Evolutionary conservation across 2,888 invertebrate genomes (phyloP).

Genomic region (Pachliopta kotzebuea): DNA sequence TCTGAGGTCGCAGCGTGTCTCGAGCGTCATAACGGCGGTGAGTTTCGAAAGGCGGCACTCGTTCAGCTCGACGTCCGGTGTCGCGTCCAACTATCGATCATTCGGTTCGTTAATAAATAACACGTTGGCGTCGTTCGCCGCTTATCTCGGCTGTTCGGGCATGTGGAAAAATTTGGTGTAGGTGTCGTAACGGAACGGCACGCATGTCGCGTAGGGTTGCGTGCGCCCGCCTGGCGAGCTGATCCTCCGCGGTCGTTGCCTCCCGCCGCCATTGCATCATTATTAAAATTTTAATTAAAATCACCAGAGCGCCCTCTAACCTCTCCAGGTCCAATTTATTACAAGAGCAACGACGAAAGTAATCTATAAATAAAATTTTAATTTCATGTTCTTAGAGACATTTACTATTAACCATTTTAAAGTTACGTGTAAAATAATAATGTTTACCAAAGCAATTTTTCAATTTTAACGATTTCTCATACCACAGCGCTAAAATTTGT

Average conservation of each 20-base stretch:
- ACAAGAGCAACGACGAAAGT: neutral
- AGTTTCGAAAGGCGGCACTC: conserved; percentile 73
- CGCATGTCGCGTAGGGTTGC: conserved; percentile 71
- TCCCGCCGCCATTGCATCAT: conserved; percentile 52
- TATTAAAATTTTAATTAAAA: conserved; percentile 70
- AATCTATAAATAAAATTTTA: neutral
- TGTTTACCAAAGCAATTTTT: too few species aligned
- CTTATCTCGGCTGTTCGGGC: conserved; percentile 77
- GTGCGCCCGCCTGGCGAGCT: conserved; percentile 60
- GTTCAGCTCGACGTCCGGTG: conserved; percentile 72
- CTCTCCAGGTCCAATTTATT: conserved; percentile 24
- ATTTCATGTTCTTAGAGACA: neutral
- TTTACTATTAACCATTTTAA: too few species aligned
- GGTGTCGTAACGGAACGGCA: conserved; percentile 78
- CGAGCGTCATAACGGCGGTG: conserved; percentile 48
- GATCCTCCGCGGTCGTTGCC: conserved; percentile 65
- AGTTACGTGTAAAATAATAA: too few species aligned
- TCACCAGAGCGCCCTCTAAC: conserved; percentile 35
- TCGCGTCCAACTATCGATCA: conserved; percentile 80
- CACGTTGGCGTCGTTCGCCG: conserved; percentile 75
- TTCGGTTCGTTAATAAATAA: conserved; percentile 81
- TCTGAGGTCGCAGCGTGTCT: conserved; percentile 49
- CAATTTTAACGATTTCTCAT: too few species aligned
- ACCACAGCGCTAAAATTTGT: too few species aligned
- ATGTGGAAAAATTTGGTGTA: conserved; percentile 80